Percentiles rank a stretch among this genome's conserved stretches.
phyloP scores from a whole-genome alignment of 1,140 invertebrate species.

The Bicyclus anynana region DNA sequence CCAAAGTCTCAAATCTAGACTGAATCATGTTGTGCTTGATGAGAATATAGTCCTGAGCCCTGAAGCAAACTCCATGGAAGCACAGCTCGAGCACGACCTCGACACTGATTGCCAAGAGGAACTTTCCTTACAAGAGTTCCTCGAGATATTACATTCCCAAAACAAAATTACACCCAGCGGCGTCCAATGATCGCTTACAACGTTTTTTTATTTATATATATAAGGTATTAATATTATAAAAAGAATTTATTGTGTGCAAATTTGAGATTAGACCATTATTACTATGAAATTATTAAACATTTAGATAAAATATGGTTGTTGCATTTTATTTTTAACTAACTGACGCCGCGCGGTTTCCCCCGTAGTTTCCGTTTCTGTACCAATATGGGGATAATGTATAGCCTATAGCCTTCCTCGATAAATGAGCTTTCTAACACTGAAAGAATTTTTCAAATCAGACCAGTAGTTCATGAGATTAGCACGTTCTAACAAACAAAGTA shows the following conservation, averaged over 20 bases:
- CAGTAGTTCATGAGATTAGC: too few species aligned
- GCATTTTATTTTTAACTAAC: constrained; percentile 1
- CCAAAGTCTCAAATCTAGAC: constrained; percentile 69
- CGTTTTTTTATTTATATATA: constrained; percentile 27
- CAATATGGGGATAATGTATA: too few species aligned
- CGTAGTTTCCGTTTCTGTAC: too few species aligned
- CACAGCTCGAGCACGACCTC: constrained; percentile 68
- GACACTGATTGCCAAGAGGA: constrained; percentile 72
- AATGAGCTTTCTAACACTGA: too few species aligned
- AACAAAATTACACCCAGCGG: constrained; percentile 60
- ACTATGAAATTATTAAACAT: constrained; percentile 27
- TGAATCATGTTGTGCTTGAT: constrained; percentile 73
- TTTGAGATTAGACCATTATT: constrained; percentile 48
- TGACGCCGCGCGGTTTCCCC: too few species aligned
- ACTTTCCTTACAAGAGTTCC: constrained; percentile 65
- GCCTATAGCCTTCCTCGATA: too few species aligned
- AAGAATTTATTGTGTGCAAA: constrained; percentile 66
- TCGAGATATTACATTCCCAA: constrained; percentile 66
- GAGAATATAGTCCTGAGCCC: constrained; percentile 73
- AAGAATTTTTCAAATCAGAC: too few species aligned
- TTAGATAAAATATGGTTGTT: constrained; percentile 18
- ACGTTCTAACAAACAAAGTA: too few species aligned
- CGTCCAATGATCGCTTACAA: constrained; percentile 46
- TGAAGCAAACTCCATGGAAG: constrained; percentile 68
- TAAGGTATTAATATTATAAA: constrained; percentile 29